Percentiles rank a stretch among this genome's conserved stretches.
Conservation (phyloP, 1,140 invertebrate genomes). For the Drosophila suzukii region DNA sequence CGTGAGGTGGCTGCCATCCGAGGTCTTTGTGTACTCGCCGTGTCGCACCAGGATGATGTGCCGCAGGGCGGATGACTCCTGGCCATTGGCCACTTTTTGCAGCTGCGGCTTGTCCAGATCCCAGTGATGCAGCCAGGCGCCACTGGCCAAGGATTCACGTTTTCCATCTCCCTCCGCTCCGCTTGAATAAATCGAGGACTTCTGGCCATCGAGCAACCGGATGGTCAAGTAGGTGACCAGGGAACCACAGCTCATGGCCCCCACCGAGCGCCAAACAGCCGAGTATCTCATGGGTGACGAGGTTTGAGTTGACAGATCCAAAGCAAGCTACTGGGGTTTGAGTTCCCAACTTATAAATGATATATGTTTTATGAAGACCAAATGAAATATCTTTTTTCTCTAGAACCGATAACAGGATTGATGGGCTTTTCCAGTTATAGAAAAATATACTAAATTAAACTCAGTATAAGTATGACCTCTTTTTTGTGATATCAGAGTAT, state of each 20-base stretch:
- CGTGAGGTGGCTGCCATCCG: constrained; percentile 93
- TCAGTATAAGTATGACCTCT: no score
- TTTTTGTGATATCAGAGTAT: no score
- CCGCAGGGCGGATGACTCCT: constrained; percentile 89
- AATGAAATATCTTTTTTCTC: no score
- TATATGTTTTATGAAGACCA: no score
- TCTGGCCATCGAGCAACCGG: constrained; percentile 28
- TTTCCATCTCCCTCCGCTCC: neutral
- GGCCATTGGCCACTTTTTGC: constrained; percentile 77
- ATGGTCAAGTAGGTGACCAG: constrained; percentile 43
- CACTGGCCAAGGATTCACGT: constrained; percentile 16
- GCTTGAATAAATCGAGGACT: neutral
- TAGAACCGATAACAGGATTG: no score
- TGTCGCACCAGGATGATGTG: constrained; percentile 96
- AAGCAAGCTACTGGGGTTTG: neutral
- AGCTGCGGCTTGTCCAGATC: constrained; percentile 88
- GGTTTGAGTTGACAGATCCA: neutral
- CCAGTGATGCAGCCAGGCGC: constrained; percentile 94
- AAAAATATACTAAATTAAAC: no score
- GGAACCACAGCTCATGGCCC: constrained; percentile 52
- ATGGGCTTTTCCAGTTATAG: no score
- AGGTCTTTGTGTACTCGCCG: constrained; percentile 95
- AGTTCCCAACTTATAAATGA: neutral
- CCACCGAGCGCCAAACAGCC: constrained; percentile 35
- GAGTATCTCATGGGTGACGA: constrained; percentile 32